Conservation (phyloP, 2,888 invertebrate genomes). For the Lottia gigantea region DNA sequence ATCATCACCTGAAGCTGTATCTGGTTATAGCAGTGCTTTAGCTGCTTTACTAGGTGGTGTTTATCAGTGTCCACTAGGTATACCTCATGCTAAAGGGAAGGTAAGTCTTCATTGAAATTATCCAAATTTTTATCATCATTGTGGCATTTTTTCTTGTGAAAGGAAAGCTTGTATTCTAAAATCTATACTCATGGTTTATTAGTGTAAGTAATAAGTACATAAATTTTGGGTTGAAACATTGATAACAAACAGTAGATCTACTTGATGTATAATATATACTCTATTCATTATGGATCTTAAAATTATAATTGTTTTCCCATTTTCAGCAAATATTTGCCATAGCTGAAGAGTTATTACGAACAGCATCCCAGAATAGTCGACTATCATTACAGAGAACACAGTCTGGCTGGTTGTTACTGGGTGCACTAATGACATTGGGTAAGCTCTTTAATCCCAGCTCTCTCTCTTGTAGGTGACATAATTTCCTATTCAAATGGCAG, state of each 20-base stretch:
- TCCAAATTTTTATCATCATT: too few relatives aligned
- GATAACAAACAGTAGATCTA: too few relatives aligned
- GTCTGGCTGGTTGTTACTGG: constrained; percentile 97
- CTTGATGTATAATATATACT: too few relatives aligned
- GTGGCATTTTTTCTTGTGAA: too few relatives aligned
- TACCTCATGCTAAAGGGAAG: constrained; percentile 97
- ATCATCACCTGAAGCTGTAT: constrained; percentile 79
- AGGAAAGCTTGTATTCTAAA: too few relatives aligned
- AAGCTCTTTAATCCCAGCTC: constrained; percentile 38
- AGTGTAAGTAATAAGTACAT: too few relatives aligned
- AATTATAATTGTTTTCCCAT: not conserved
- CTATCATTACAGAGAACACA: constrained; percentile 94
- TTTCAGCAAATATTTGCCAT: constrained; percentile 87
- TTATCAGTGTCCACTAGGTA: constrained; percentile 77
- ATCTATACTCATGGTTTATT: too few relatives aligned
- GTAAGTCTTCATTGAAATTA: constrained; percentile 70
- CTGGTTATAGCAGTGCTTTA: constrained; percentile 90
- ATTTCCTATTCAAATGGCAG: too few relatives aligned
- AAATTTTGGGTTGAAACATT: too few relatives aligned
- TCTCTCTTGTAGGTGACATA: too few relatives aligned
- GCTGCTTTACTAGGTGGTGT: constrained; percentile 91
- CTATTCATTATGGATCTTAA: too few relatives aligned
- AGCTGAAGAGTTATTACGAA: constrained; percentile 94
- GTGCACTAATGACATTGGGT: constrained; percentile 95
- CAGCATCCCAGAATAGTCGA: constrained; percentile 96